phyloP scores from a whole-genome alignment of 1,140 invertebrate genomes.

The Lepidurus packardi region DNA sequence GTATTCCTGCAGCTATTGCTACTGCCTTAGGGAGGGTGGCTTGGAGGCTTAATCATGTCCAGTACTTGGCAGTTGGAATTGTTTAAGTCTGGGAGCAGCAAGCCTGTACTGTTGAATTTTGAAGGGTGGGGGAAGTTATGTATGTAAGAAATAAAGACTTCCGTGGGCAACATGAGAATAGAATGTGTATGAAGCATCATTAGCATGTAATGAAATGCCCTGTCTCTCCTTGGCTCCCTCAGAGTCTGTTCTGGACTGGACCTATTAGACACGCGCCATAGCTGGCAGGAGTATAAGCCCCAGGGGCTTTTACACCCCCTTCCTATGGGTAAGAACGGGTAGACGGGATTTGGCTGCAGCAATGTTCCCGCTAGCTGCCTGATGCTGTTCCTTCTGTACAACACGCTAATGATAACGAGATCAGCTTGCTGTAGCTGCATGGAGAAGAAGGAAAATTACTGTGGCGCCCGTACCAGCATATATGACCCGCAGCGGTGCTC shows the following conservation, averaged over 20 bases:
- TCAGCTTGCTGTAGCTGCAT: neutral
- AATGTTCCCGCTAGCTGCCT: neutral
- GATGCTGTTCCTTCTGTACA: neutral
- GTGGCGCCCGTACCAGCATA: neutral
- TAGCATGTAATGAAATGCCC: constrained; percentile 2
- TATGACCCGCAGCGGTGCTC: neutral
- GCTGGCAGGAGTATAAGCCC: neutral
- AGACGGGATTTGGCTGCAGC: neutral
- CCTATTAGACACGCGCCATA: neutral
- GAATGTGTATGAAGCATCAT: neutral
- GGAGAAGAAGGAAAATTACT: neutral
- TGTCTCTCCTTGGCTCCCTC: neutral
- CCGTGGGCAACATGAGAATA: neutral
- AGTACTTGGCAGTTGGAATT: no score
- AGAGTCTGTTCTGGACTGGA: neutral
- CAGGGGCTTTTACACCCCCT: neutral
- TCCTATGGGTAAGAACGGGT: neutral
- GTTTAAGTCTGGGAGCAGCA: no score
- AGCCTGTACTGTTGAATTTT: no score
- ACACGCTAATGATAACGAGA: constrained; percentile 11
- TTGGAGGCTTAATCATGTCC: no score
- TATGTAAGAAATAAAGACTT: neutral
- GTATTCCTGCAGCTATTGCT: no score
- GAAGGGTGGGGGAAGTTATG: neutral
- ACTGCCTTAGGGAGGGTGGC: no score